Percentiles rank a stretch among this genome's conserved stretches.
Evolutionary conservation across 2,797 vertebrate species (phyloP).

Genomic region (Leucoraja ocellata): DNA sequence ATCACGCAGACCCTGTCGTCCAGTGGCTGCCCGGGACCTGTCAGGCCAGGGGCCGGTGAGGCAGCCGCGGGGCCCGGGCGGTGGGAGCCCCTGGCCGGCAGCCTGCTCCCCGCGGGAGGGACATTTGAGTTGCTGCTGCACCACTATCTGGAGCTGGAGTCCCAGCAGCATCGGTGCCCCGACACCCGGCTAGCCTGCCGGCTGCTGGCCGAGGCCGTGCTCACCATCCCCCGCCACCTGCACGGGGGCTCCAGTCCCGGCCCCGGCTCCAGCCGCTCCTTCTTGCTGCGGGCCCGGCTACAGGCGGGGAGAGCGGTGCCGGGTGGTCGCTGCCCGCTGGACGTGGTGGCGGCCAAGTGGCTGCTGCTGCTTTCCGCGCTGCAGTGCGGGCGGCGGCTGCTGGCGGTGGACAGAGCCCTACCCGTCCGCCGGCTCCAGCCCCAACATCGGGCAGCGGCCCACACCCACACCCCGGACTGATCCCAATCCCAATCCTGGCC

Average conservation of each 20-base stretch:
- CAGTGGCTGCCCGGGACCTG: no score
- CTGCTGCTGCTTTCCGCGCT: background rate
- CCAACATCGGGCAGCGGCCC: no score
- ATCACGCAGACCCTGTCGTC: no score
- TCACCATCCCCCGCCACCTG: background rate
- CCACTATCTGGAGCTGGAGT: background rate
- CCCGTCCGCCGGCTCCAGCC: background rate
- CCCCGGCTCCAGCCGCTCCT: background rate
- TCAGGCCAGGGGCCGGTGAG: no score
- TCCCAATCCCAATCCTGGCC: no score
- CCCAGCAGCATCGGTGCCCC: background rate
- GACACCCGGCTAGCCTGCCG: background rate
- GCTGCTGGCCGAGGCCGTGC: background rate
- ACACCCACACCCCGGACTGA: no score
- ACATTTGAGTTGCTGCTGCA: background rate
- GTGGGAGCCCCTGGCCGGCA: background rate
- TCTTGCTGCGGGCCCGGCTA: background rate
- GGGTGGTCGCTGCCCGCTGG: background rate
- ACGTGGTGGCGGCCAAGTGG: background rate
- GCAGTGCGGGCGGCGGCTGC: background rate
- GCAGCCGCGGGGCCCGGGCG: no score
- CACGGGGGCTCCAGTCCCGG: background rate
- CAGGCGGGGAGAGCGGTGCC: background rate
- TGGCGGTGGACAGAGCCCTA: background rate
- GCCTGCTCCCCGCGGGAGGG: background rate